Evolutionary conservation across 2,888 invertebrate species (phyloP), one percentile per base, ranked within the genome.

Genomic region (Panzeria rudis): DNA sequence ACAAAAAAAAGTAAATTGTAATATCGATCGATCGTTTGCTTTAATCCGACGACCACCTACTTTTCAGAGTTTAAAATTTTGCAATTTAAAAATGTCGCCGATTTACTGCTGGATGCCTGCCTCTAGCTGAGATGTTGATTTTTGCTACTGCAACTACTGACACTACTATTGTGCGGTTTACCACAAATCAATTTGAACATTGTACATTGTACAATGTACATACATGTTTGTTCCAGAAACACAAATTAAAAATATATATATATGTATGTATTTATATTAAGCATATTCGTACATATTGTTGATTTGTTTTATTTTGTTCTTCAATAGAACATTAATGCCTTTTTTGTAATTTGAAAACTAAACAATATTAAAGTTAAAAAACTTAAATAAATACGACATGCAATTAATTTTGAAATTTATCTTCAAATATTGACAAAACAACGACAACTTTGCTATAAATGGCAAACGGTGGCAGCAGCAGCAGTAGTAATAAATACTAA

Each of bases 11-110:
- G 44, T n/a, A 69, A 78, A 69, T 62, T 62, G 17, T 50, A 52
- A 35, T 73, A 77, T 83, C 77, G 83, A 77, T 83, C 77, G 83
- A 79, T 79, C 35, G 75, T 75, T 66, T 29, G 73, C 13, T 79
- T 82, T 78, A 85, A 85, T 82, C 82, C 85, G 71, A 61, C 78
- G 78, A 71, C 85, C 82, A 85, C 85, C 85, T 85, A 85, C 85
- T 85, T 85, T 82, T 82, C 59, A 52, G 56, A 78, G 72, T 66
- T 81, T 83, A 47, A 56, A 66, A 69, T 73, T 82, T 78, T 85
- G 71, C 71, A 79, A 82, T 85, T 78, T 41, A n/a, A 77, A 81
- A 84, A 81, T 78, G 84, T 85, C 73, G 73, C 73, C 81, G 75
- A 78, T 77, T 77, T 77, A 72, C 71, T 81, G 38, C 38, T 38